Evolutionary conservation across 2,888 invertebrate species (phyloP).

Genomic region (Eumacrocentrus americanus): DNA sequence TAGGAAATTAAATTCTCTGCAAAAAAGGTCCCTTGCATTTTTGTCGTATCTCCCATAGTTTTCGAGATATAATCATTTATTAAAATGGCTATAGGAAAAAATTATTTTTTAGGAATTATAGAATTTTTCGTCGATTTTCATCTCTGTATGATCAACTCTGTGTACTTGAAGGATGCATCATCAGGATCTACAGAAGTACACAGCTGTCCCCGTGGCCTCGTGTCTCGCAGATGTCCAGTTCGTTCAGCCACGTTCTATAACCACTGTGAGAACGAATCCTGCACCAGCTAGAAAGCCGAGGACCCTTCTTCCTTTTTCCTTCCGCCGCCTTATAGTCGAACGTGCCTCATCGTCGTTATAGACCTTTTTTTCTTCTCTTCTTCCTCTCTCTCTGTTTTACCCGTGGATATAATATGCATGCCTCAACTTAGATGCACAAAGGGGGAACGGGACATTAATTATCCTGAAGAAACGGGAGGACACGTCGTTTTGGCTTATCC

Average conservation of each 20-base stretch:
- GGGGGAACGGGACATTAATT: constrained; percentile 52
- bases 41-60: too few species aligned
- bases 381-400: constrained; percentile 17
- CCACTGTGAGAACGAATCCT: constrained; percentile 38
- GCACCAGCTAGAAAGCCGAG: constrained; percentile 28
- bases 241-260: constrained; percentile 25
- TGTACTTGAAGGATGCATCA: too few species aligned
- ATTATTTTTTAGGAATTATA: too few species aligned
- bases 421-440: background rate
- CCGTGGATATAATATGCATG: constrained; percentile 9
- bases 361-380: background rate
- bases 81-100: too few species aligned
- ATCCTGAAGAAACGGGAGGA: constrained; percentile 40
- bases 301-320: constrained; percentile 34
- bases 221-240: constrained; percentile 57
- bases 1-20: too few species aligned
- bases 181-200: constrained; percentile 23
- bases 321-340: constrained; percentile 27
- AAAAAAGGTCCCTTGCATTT: too few species aligned
- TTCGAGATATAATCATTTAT: too few species aligned
- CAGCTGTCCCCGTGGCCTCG: constrained; percentile 44
- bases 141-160: too few species aligned
- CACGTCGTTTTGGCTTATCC: constrained; percentile 47
- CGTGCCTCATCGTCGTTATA: constrained; percentile 19
- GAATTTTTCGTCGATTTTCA: too few species aligned